A percentile compares a stretch with the other conserved stretches of the same genome.
These are phyloP conservation scores for Drosophila koepferae DNA, from an alignment of 2,888 invertebrate genomes.

Conservation along the genomic window DNA sequence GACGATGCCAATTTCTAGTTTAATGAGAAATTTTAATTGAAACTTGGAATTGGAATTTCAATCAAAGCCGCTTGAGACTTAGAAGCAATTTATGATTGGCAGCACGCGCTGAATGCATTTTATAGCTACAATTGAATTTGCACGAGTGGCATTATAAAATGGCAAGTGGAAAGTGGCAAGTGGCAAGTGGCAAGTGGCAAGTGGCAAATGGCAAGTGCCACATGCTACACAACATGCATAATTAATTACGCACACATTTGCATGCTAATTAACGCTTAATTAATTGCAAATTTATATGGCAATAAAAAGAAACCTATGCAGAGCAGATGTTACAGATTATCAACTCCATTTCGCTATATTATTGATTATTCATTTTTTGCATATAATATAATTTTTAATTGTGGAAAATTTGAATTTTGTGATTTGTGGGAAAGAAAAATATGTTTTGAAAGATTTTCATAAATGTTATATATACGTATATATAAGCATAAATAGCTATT, in stretches of 20 bases:
- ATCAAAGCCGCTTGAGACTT: slow-evolving; percentile 15
- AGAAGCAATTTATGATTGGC: slow-evolving; percentile 7
- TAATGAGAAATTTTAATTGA: background rate
- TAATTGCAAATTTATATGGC: slow-evolving; percentile 63
- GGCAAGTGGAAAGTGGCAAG: slow-evolving; percentile 22
- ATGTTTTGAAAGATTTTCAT: slow-evolving; percentile 11
- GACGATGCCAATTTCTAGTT: background rate
- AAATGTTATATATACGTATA: slow-evolving; percentile 8
- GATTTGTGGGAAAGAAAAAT: background rate
- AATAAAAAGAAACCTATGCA: slow-evolving; percentile 36
- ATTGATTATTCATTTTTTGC: slow-evolving; percentile 52
- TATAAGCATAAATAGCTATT: background rate
- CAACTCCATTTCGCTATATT: slow-evolving; percentile 20
- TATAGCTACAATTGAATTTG: slow-evolving; percentile 37
- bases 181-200: slow-evolving; percentile 29
- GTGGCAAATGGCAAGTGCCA: slow-evolving; percentile 24
- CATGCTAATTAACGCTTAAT: slow-evolving; percentile 72
- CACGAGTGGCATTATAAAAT: slow-evolving; percentile 34
- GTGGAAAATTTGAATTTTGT: background rate
- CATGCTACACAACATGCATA: slow-evolving; percentile 51
- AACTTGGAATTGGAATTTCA: background rate
- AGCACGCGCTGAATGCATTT: slow-evolving; percentile 7
- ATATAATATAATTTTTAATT: background rate
- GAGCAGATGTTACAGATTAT: slow-evolving; percentile 58
- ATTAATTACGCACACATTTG: slow-evolving; percentile 66